Percentiles rank a stretch among this genome's conserved stretches.
These are phyloP conservation scores for Gymnocephalus cernua DNA, from an alignment of 2,113 vertebrate species.

Conservation along the genomic window DNA sequence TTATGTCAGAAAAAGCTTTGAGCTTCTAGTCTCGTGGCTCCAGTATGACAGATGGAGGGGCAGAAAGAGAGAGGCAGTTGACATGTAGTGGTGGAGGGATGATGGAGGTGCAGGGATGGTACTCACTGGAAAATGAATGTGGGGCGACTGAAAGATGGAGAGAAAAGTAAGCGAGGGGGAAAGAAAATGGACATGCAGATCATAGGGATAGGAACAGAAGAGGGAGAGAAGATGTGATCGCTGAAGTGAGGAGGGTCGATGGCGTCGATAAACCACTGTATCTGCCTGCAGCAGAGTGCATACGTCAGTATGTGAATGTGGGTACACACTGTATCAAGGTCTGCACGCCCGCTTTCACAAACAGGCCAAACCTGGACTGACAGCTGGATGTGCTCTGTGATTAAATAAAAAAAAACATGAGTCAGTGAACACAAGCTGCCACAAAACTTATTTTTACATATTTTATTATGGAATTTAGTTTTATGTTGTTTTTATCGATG, in stretches of 20 bases:
- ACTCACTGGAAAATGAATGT: neutral
- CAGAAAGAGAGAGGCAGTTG: constrained; percentile 27
- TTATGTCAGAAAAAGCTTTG: constrained; percentile 65
- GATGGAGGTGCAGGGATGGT: neutral
- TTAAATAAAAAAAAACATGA: neutral
- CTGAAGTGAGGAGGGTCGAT: constrained; percentile 52
- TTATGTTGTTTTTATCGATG: neutral
- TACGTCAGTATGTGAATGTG: constrained; percentile 35
- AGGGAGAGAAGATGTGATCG: constrained; percentile 15
- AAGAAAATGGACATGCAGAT: neutral
- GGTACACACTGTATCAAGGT: constrained; percentile 24
- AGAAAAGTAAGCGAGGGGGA: neutral
- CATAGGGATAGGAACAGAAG: neutral
- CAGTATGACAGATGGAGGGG: constrained; percentile 45
- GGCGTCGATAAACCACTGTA: constrained; percentile 37
- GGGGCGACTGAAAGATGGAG: neutral
- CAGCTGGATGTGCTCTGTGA: neutral
- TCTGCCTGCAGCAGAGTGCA: constrained; percentile 49
- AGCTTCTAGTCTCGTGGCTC: constrained; percentile 49
- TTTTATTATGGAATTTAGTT: neutral
- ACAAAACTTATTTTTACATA: neutral
- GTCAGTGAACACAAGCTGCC: neutral
- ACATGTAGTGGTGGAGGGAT: constrained; percentile 11
- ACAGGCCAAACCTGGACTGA: constrained; percentile 6
- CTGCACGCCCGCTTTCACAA: neutral